Evolutionary conservation across 2,888 invertebrate species (phyloP), one percentile per base, ranked within the genome.

Genomic region (Noctua janthe): DNA sequence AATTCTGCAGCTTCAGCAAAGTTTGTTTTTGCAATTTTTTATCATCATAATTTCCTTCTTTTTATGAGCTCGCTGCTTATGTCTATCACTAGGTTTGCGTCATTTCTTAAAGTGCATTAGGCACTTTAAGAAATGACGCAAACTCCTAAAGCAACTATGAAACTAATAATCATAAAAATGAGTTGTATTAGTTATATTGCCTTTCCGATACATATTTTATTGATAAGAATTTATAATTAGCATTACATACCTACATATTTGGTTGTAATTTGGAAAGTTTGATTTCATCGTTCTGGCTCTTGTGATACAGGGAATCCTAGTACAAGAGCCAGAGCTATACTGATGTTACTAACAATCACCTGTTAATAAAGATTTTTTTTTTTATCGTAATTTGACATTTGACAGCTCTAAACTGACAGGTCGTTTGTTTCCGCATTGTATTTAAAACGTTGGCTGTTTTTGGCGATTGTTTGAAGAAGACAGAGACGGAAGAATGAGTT

Each of bases 111-210:
- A 11, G 29, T 29, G 29, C 29, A 29, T 29, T 29, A 29, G 29
- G 29, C 29, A 29, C 29, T 29, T 29, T 29, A 29, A 29, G 29
- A 29, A 29, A 29, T 29, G 29, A 29, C 29, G 29, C 29, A 29
- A 29, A 62, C 43, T 51, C 13, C 4, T 54, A 76, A 13, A 67
- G 39, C 49, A 43, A 56, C 29, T 49, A 49, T 59, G 47, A 74
- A 74, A 81, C 1, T 29, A 43, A 74, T 80, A 67, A 59, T 43
- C 66, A 74, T 74, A 67, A 81, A 78, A 81, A 67, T 10, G 6
- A 67, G 62, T n/a, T 43, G 49, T 47, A 64, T 54, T 47, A 67
- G 51, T n/a, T 43, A 56, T 47, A 64, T 54, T 54, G n/a, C 54
- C 47, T 35, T 64, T 35, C n/a, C 8, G 29, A 78, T 59, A 17